phyloP scores from a whole-genome alignment of 1,140 invertebrate species.

The Asobara japonica region DNA sequence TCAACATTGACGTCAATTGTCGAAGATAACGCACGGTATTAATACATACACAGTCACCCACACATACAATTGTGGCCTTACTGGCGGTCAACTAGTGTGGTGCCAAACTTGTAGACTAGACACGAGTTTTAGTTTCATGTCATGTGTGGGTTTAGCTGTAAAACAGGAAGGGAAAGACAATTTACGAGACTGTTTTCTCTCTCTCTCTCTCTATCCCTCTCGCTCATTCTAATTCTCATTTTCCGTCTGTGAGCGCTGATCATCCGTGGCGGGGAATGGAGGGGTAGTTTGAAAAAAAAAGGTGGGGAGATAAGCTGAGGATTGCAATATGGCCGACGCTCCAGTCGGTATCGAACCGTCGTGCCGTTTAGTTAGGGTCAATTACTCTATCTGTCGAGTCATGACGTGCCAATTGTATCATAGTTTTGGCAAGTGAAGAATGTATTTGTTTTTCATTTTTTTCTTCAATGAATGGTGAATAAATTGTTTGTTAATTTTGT shows the following conservation, averaged over 20 bases:
- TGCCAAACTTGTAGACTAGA: conserved; percentile 7
- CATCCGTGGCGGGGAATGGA: background rate
- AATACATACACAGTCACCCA: conserved; percentile 19
- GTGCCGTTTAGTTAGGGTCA: conserved; percentile 36
- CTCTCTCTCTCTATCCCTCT: background rate
- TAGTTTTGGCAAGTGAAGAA: background rate
- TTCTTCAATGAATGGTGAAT: background rate
- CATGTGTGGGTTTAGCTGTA: background rate
- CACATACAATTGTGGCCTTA: background rate
- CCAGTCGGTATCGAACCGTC: conserved; percentile 59
- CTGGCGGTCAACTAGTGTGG: background rate
- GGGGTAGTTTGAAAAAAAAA: conserved; percentile 18
- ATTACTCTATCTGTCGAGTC: conserved; percentile 13
- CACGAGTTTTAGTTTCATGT: background rate
- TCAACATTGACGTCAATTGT: conserved; percentile 56
- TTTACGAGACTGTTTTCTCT: background rate
- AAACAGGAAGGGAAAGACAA: background rate
- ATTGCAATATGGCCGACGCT: conserved; percentile 55
- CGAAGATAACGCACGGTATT: conserved; percentile 50
- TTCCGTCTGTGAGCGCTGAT: no score
- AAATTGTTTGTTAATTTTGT: background rate
- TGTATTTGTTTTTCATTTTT: background rate
- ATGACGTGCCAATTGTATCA: background rate
- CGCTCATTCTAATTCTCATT: no score
- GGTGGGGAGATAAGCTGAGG: conserved; percentile 41